Evolutionary conservation across 2,113 vertebrate genomes (phyloP).

Genomic region (Desmodus rotundus): DNA sequence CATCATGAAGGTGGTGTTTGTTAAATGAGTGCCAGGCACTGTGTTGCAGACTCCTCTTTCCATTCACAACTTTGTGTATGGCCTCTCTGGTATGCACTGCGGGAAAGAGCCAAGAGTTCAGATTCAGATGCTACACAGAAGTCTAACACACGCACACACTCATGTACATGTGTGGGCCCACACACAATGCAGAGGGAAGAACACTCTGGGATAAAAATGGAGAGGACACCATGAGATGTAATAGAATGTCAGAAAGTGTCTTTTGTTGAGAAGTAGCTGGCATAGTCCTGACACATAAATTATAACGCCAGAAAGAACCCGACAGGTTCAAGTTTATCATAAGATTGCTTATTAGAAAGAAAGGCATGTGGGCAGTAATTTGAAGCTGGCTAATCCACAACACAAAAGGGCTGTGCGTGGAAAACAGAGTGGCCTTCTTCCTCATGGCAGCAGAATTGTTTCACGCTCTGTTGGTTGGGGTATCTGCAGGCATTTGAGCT

Average conservation of each 20-base stretch:
- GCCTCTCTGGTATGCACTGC: neutral
- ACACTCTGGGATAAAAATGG: neutral
- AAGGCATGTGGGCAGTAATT: neutral
- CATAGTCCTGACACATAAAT: conserved; percentile 23
- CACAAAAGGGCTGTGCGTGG: neutral
- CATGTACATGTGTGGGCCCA: rapidly evolving
- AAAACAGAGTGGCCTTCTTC: neutral
- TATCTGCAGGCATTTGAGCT: neutral
- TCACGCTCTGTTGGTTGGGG: neutral
- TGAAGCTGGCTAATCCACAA: neutral
- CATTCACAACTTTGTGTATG: neutral
- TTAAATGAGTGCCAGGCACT: neutral
- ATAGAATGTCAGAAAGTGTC: neutral
- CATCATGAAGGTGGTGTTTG: rapidly evolving
- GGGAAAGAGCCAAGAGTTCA: neutral
- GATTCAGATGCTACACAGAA: neutral
- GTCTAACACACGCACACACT: neutral
- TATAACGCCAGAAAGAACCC: neutral
- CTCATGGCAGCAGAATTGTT: neutral
- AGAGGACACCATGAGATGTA: neutral
- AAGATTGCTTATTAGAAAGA: neutral
- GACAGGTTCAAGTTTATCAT: neutral
- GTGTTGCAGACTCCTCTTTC: neutral
- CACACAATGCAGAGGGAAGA: neutral
- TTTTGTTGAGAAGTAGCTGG: neutral